These are phyloP conservation scores for Tokudaia tokunoshimensis DNA, from an alignment of 2,797 vertebrate genomes.

Conservation along the genomic window DNA sequence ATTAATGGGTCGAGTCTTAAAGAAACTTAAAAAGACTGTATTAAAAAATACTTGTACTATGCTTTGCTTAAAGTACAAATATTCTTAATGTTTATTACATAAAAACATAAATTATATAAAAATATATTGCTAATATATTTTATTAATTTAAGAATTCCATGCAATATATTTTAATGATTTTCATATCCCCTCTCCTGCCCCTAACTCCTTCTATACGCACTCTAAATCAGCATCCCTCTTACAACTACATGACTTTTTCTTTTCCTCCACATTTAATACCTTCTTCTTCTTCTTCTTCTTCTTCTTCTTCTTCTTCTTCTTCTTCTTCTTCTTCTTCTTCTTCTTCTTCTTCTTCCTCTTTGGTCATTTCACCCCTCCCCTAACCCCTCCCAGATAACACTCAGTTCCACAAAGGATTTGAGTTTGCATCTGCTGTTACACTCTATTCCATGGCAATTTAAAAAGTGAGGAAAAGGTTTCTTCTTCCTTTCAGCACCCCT, in stretches of 20 bases:
- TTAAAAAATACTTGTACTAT: neutral
- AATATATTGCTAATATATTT: neutral
- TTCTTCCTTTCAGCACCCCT: constrained; percentile 41
- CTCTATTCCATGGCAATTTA: neutral
- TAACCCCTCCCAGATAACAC: neutral
- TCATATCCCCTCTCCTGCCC: neutral
- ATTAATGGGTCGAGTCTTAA: neutral
- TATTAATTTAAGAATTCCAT: neutral
- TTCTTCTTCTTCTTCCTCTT: neutral
- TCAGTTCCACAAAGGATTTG: neutral
- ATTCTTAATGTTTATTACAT: neutral
- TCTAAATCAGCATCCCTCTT: neutral
- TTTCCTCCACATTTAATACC: neutral
- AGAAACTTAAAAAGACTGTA: neutral
- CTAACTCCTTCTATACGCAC: no score
- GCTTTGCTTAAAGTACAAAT: constrained; percentile 11
- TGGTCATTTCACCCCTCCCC: neutral
- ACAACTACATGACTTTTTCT: no score
- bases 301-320: no score
- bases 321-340: neutral
- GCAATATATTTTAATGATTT: neutral
- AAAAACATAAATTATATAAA: neutral
- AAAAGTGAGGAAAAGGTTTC: neutral
- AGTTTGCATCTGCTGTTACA: neutral
- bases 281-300: neutral